A percentile compares a stretch with the other conserved stretches of the same genome.
Conservation (phyloP, 1,140 invertebrate species). For the Adelges cooleyi region DNA sequence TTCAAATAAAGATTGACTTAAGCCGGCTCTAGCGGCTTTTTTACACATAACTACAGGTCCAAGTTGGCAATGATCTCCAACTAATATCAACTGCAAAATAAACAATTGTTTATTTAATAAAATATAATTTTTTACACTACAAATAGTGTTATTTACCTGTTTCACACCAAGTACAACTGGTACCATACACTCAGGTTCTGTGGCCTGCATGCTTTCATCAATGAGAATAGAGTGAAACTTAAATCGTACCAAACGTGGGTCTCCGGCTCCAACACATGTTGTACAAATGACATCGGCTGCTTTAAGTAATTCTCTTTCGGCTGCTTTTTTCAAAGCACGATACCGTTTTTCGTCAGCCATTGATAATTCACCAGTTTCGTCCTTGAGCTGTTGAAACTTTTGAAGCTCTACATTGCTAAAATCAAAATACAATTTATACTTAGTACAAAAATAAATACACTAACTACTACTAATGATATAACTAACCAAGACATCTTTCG, state of each 20-base stretch:
- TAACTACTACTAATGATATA: no score
- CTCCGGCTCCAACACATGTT: slow-evolving; percentile 96
- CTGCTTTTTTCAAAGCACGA: slow-evolving; percentile 75
- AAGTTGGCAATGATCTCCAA: slow-evolving; percentile 97
- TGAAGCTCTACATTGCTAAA: slow-evolving; percentile 74
- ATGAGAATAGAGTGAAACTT: slow-evolving; percentile 97
- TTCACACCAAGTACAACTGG: slow-evolving; percentile 96
- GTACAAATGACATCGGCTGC: slow-evolving; percentile 98
- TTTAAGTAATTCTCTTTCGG: slow-evolving; percentile 84
- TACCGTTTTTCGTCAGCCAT: slow-evolving; percentile 91
- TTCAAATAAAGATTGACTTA: slow-evolving; percentile 96
- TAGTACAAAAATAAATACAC: neutral
- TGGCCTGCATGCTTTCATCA: slow-evolving; percentile 93
- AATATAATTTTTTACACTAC: neutral
- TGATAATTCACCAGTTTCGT: slow-evolving; percentile 92
- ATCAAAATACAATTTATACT: slow-evolving; percentile 27
- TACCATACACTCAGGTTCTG: slow-evolving; percentile 97
- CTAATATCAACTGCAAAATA: slow-evolving; percentile 67
- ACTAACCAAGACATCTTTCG: slow-evolving; percentile 69
- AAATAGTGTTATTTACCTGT: slow-evolving; percentile 40
- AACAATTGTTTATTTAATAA: neutral
- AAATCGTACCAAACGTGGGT: slow-evolving; percentile 77
- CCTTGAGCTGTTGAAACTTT: slow-evolving; percentile 92
- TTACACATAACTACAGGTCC: slow-evolving; percentile 99
- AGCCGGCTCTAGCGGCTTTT: slow-evolving; percentile 90